phyloP scores from a whole-genome alignment of 2,888 invertebrate species.

The Metopia argyrocephala region DNA sequence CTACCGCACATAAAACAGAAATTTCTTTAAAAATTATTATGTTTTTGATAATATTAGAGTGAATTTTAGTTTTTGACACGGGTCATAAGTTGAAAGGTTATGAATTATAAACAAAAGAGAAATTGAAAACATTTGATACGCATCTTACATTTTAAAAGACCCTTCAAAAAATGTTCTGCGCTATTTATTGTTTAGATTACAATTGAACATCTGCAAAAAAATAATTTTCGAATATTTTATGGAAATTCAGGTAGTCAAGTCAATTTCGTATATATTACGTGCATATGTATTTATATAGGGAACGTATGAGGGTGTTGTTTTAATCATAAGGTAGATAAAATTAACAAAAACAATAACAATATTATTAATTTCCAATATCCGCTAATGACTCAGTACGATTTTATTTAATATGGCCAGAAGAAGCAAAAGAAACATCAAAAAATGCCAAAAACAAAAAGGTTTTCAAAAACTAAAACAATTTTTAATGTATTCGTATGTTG shows the following conservation, averaged over 20 bases:
- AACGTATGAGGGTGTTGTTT: conserved; percentile 30
- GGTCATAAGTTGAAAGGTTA: conserved; percentile 51
- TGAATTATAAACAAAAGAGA: no score
- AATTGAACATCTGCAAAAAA: conserved; percentile 50
- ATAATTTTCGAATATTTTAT: neutral
- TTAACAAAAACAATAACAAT: conserved; percentile 4
- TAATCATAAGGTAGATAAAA: conserved; percentile 24
- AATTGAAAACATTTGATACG: conserved; percentile 6
- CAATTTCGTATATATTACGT: no score
- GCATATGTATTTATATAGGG: neutral
- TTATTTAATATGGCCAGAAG: neutral
- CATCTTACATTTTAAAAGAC: conserved; percentile 1
- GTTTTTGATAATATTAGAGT: no score
- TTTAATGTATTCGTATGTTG: neutral
- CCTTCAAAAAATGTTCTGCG: conserved; percentile 8
- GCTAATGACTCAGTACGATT: conserved; percentile 42
- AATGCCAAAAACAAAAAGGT: conserved; percentile 26
- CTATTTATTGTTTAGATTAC: conserved; percentile 19
- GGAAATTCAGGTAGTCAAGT: conserved; percentile 41
- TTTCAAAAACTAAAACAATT: conserved; percentile 13
- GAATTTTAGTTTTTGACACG: conserved; percentile 48
- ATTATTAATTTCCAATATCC: conserved; percentile 50
- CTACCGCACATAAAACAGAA: no score
- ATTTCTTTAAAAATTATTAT: no score
- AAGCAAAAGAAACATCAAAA: no score